Base-by-base conservation (phyloP, 92 coral and sea anemone genomes). In the Nematostella vectensis region DNA sequence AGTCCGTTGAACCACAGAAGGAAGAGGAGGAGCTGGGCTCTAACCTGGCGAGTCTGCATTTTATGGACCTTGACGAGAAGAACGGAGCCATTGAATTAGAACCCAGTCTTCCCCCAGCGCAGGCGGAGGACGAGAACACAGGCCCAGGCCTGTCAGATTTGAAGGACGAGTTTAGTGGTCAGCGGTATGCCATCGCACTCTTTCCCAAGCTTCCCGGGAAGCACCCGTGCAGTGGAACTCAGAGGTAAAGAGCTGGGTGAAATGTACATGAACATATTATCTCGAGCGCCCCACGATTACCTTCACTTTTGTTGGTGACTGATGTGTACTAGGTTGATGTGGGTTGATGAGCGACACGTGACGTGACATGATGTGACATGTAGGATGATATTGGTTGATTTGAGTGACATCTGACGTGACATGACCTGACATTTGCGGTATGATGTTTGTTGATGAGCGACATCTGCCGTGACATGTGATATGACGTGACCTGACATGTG, bases 111-210 rank as follows among this genome's bases (percentile, higher is more conserved):
- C 20, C 76, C 31, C 63, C 6, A 17, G 26, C 66, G 23, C 29
- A 48, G 25, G 29, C 39, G 1, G 62, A 58, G 60, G 83, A 50
- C 18, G 55, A 57, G 30, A 68, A 31, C 6, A 38, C 65, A 31
- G 54, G 39, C n/a, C 65, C 83, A 21, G 55, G 79, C 8, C 50
- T 81, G 44, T 78, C 66, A 44, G 66, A 51, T 18, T 31, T 89
- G 49, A 70, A 86, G 60, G 78, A 88, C 31, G 79, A 75, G 27
- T 85, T 59, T 67, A 78, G 65, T 17, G 97, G 97, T 1, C 67
- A 71, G 29, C 68, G 54, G 21, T 55, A 63, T 47, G 48, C 65
- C 19, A 29, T 89, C 15, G 91, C 74, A 0, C 66, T 81, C 33
- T 45, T 89, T 43, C 83, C 87, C 3, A 78, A 77, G 36, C 63